phyloP scores from a whole-genome alignment of 2,113 vertebrate genomes.

The Rhea pennata region DNA sequence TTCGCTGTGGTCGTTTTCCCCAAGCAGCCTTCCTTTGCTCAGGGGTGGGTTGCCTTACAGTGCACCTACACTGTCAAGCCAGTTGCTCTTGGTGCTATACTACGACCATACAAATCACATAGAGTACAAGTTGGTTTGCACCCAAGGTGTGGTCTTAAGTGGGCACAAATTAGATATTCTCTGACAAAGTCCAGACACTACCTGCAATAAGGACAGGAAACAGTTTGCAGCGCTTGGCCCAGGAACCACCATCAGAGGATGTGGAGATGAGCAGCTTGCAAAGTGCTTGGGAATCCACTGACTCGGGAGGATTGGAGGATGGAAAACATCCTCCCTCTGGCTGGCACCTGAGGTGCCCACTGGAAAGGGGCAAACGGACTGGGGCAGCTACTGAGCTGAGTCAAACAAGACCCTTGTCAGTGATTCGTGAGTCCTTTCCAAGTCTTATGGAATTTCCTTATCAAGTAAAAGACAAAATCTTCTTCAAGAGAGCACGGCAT shows the following conservation, averaged over 20 bases:
- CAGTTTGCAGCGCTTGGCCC: too few relatives aligned
- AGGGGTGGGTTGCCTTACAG: too few relatives aligned
- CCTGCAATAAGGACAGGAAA: too few relatives aligned
- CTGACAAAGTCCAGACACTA: too few relatives aligned
- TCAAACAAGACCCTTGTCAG: not conserved
- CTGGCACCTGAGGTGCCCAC: too few relatives aligned
- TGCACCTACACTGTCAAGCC: too few relatives aligned
- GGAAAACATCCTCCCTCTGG: too few relatives aligned
- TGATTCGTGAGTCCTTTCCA: not conserved
- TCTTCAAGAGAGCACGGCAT: not conserved
- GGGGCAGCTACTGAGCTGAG: not conserved
- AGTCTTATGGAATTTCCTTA: not conserved
- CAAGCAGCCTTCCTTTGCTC: not conserved
- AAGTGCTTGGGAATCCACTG: not conserved
- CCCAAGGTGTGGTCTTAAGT: too few relatives aligned
- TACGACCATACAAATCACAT: too few relatives aligned
- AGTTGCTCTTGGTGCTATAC: too few relatives aligned
- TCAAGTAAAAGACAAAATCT: not conserved
- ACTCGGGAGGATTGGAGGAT: not conserved
- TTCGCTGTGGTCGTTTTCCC: not conserved
- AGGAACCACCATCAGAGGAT: not conserved
- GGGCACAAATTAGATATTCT: too few relatives aligned
- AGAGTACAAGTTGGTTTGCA: too few relatives aligned
- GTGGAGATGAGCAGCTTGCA: not conserved
- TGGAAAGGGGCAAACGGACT: not conserved